phyloP scores from a whole-genome alignment of 1,140 invertebrate genomes.

The Eupristina koningsbergeri region DNA sequence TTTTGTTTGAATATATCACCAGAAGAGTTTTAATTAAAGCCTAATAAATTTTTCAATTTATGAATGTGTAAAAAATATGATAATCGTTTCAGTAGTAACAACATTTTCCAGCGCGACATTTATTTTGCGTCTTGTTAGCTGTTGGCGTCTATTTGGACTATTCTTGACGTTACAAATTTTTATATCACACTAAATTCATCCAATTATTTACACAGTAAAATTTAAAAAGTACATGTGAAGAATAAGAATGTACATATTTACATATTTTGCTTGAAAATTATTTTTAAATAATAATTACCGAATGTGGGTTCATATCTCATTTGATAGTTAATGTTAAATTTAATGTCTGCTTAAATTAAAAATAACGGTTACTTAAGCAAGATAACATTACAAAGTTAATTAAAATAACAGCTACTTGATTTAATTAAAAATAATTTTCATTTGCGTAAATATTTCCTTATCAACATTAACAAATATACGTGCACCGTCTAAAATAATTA shows the following conservation, averaged over 20 bases:
- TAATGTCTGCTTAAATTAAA: too few species aligned
- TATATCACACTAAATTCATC: too few species aligned
- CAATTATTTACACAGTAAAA: background rate
- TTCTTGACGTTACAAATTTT: too few species aligned
- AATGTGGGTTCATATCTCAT: too few species aligned
- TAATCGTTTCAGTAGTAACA: constrained; percentile 6
- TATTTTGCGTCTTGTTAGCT: background rate
- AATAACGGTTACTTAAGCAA: background rate
- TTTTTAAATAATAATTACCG: too few species aligned
- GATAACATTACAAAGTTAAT: background rate
- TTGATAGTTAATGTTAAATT: too few species aligned
- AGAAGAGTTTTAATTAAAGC: constrained; percentile 10
- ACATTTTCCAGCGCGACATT: background rate
- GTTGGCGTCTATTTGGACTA: background rate
- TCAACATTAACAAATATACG: too few species aligned
- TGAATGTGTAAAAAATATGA: background rate
- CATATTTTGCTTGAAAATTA: background rate
- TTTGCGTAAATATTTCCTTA: too few species aligned
- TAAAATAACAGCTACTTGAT: background rate
- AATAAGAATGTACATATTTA: background rate
- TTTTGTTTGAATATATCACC: background rate
- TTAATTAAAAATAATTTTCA: background rate
- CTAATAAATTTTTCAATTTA: background rate
- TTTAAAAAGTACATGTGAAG: background rate
- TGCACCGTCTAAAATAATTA: too few species aligned